These are phyloP conservation scores for Scaptomyza polygonia DNA, from an alignment of 2,888 invertebrate species.

Conservation along the genomic window DNA sequence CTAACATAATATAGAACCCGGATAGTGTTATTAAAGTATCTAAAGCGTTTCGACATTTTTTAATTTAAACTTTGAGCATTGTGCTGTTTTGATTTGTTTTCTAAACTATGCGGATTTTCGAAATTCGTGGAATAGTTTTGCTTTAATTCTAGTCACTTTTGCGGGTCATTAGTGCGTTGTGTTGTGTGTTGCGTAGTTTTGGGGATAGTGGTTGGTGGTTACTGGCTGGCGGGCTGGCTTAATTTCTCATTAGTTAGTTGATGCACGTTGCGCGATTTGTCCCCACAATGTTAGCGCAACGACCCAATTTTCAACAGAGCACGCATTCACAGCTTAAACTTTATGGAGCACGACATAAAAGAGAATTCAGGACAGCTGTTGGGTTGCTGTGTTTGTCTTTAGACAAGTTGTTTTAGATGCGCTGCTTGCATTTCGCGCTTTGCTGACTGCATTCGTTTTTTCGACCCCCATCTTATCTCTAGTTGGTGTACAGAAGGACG, in stretches of 20 bases:
- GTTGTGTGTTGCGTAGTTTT: constrained; percentile 48
- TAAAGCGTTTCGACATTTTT: not conserved
- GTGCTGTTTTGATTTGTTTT: not conserved
- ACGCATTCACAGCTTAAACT: constrained; percentile 46
- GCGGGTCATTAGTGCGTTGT: constrained; percentile 67
- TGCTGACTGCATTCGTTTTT: constrained; percentile 44
- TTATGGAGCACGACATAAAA: constrained; percentile 29
- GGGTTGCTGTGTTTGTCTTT: constrained; percentile 31
- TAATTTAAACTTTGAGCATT: too few relatives aligned
- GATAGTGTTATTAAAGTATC: not conserved
- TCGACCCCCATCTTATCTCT: constrained; percentile 9
- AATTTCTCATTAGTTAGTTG: constrained; percentile 75
- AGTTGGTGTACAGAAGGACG: constrained; percentile 3
- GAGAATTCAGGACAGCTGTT: constrained; percentile 20
- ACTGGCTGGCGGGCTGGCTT: constrained; percentile 41
- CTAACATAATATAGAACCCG: constrained; percentile 17
- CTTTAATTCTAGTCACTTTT: constrained; percentile 43
- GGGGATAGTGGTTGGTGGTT: constrained; percentile 20
- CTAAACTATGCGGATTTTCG: not conserved
- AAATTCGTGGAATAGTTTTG: constrained; percentile 18
- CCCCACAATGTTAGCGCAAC: constrained; percentile 62
- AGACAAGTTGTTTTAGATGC: constrained; percentile 44
- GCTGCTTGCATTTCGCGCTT: constrained; percentile 51
- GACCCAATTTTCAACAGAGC: constrained; percentile 28
- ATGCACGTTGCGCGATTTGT: constrained; percentile 72